Evolutionary conservation across 2,797 vertebrate species (phyloP).

Genomic region (Zenarchopterus dispar): DNA sequence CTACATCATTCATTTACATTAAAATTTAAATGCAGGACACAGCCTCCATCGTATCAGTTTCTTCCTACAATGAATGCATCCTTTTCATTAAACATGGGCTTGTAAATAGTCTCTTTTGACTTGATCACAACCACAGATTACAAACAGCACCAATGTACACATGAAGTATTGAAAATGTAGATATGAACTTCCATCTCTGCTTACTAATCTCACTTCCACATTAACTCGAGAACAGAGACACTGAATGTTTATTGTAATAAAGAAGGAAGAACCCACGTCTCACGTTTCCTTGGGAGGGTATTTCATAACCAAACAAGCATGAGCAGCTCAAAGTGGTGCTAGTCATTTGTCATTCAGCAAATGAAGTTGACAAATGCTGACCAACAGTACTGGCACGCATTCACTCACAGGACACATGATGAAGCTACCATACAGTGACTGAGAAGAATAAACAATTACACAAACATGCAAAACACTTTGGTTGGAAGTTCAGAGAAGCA

Average conservation of each 20-base stretch:
- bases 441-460: conserved; percentile 74
- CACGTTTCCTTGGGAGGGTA: conserved; percentile 4
- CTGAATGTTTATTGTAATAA: conserved; percentile 1
- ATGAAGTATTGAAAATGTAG: conserved; percentile 3
- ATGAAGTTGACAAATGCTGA: conserved; percentile 58
- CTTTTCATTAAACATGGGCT: conserved; percentile 59
- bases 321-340: conserved; percentile 36
- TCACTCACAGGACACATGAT: conserved; percentile 64
- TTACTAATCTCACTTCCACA: conserved; percentile 12
- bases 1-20: conserved; percentile 82
- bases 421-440: conserved; percentile 70
- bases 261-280: conserved; percentile 29
- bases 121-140: conserved; percentile 7
- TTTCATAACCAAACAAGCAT: conserved; percentile 21
- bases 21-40: conserved; percentile 72
- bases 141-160: not conserved
- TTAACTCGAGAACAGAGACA: conserved; percentile 5
- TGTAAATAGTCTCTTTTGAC: conserved; percentile 32
- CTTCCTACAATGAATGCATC: conserved; percentile 56
- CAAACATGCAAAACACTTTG: conserved; percentile 87
- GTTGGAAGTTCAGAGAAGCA: conserved; percentile 75
- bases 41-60: conserved; percentile 62
- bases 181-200: not conserved
- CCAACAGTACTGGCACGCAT: conserved; percentile 54
- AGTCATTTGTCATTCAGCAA: conserved; percentile 54